A percentile compares a stretch with the other conserved stretches of the same genome.
phyloP scores from a whole-genome alignment of 1,140 invertebrate species.

The Drosophila punjabiensis region DNA sequence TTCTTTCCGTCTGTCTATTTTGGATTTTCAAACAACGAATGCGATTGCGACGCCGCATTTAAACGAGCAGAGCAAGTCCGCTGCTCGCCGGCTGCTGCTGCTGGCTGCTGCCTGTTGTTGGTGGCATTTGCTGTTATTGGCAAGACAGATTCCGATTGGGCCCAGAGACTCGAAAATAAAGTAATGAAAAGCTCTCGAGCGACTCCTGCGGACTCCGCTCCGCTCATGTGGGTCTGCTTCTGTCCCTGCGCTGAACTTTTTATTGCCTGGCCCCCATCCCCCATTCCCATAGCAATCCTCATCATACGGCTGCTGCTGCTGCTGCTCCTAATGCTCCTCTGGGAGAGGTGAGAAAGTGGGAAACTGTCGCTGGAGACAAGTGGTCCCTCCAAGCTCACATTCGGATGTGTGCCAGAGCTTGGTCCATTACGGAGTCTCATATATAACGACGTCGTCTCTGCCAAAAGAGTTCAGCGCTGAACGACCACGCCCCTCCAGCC shows the following conservation, averaged over 20 bases:
- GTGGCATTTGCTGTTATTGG: conserved; percentile 47
- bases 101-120: conserved; percentile 4
- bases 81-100: too few relatives aligned
- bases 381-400: conserved; percentile 44
- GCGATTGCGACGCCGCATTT: conserved; percentile 53
- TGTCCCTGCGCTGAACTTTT: conserved; percentile 36
- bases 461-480: conserved; percentile 49
- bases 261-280: conserved; percentile 26
- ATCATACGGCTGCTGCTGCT: background rate
- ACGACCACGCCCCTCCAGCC: conserved; percentile 40
- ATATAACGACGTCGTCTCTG: conserved; percentile 55
- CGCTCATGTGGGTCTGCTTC: conserved; percentile 19
- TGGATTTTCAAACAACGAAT: conserved; percentile 52
- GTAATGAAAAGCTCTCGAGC: conserved; percentile 53
- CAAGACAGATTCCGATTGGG: conserved; percentile 54
- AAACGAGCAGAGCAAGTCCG: conserved; percentile 43
- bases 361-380: conserved; percentile 51
- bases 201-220: conserved; percentile 13
- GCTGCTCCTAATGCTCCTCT: conserved; percentile 3
- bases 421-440: conserved; percentile 36
- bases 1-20: conserved; percentile 51
- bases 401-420: conserved; percentile 38
- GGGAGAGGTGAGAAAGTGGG: conserved; percentile 45
- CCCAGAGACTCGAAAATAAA: conserved; percentile 54
- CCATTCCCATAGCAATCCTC: background rate